A percentile compares a stretch with the other conserved stretches of the same genome.
phyloP scores from a whole-genome alignment of 2,888 invertebrate species.

The Oscheius sp. region DNA sequence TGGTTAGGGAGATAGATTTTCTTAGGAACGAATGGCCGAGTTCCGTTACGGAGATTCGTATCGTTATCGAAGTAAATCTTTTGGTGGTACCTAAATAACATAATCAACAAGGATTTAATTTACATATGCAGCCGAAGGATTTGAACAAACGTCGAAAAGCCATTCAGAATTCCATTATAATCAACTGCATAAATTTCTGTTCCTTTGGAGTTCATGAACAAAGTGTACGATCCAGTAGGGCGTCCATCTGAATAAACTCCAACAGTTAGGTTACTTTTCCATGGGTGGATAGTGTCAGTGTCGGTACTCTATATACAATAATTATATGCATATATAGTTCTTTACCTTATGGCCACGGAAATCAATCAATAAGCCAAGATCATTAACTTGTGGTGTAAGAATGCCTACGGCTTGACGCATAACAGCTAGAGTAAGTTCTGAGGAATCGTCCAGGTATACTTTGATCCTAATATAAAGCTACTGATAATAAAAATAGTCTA shows the following conservation, averaged over 20 bases:
- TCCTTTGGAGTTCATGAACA: slow-evolving; percentile 64
- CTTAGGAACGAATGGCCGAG: slow-evolving; percentile 3
- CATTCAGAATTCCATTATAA: slow-evolving; percentile 76
- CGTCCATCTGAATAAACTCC: slow-evolving; percentile 58
- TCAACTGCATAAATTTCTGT: slow-evolving; percentile 75
- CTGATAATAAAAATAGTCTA: background rate
- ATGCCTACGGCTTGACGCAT: slow-evolving; percentile 12
- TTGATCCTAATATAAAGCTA: background rate
- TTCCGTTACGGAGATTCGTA: slow-evolving; percentile 4
- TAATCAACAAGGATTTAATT: slow-evolving; percentile 10
- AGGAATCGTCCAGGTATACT: slow-evolving; percentile 12
- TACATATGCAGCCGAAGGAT: slow-evolving; percentile 58
- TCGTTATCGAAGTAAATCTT: slow-evolving; percentile 15
- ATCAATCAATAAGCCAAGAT: slow-evolving; percentile 41
- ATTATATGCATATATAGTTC: background rate
- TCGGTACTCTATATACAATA: slow-evolving; percentile 46
- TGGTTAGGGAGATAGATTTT: background rate
- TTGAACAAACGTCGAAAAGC: slow-evolving; percentile 67
- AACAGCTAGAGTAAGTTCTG: slow-evolving; percentile 2
- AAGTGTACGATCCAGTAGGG: slow-evolving; percentile 55
- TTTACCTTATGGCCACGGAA: slow-evolving; percentile 59
- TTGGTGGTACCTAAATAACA: background rate
- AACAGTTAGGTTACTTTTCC: slow-evolving; percentile 55
- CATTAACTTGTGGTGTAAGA: slow-evolving; percentile 15
- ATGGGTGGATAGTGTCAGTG: slow-evolving; percentile 46